A percentile compares a stretch with the other conserved stretches of the same genome.
Conservation (phyloP, 2,113 vertebrate genomes). For the Albula glossodonta region DNA sequence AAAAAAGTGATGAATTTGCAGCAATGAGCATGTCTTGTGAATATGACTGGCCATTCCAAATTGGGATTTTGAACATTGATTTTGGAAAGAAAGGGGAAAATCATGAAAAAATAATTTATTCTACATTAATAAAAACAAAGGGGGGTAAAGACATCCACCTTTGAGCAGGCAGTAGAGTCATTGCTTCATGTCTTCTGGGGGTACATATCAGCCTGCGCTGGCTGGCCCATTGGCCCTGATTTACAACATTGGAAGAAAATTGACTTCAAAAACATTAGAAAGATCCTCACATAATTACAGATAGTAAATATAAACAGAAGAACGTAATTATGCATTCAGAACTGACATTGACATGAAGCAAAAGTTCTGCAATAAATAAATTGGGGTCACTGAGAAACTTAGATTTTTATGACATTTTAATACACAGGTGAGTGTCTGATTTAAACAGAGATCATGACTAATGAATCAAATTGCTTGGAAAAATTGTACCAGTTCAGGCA, state of each 20-base stretch:
- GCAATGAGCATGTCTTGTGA: too few relatives aligned
- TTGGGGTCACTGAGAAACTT: neutral
- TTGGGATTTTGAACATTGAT: too few relatives aligned
- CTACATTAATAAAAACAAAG: too few relatives aligned
- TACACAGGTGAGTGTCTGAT: slow-evolving; percentile 6
- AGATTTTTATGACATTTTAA: slow-evolving; percentile 8
- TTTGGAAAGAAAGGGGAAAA: too few relatives aligned
- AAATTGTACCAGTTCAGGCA: neutral
- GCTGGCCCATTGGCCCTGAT: neutral
- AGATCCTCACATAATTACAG: neutral
- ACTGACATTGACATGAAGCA: neutral
- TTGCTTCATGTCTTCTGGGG: neutral
- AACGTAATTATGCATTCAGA: neutral
- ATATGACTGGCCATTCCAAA: too few relatives aligned
- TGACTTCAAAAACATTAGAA: neutral
- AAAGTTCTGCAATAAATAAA: neutral
- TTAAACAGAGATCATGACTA: slow-evolving; percentile 3
- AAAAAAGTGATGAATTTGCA: too few relatives aligned
- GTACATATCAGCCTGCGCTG: neutral
- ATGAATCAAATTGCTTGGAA: slow-evolving; percentile 14
- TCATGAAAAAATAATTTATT: too few relatives aligned
- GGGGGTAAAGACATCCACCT: too few relatives aligned
- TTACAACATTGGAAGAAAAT: neutral
- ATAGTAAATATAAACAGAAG: neutral
- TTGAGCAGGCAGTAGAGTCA: too few relatives aligned